Evolutionary conservation across 2,113 vertebrate genomes (phyloP), one percentile per base, ranked within the genome.

Genomic region (Oenanthe melanoleuca): DNA sequence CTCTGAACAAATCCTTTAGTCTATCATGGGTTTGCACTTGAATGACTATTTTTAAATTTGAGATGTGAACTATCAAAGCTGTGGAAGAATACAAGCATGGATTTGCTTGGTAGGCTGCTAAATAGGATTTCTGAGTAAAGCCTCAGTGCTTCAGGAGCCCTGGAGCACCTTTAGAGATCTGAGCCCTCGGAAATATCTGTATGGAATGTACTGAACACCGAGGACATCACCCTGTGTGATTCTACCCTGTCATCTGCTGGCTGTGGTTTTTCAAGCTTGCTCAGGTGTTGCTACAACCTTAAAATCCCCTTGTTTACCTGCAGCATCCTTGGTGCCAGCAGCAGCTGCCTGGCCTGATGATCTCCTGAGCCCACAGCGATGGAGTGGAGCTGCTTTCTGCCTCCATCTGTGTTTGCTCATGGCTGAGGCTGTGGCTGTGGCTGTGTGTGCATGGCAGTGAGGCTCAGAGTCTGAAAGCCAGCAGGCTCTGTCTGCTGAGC

Each of bases 401-500:
- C 80, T 92, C 89, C 93, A 53, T 80, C 85, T 95, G 92, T 60
- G 80, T 67, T 53, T 52, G 53, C 86, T 34, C 47, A 6, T 1
- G 31, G 91, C 82, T 29, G 78, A 38, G 69, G 69, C 79, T 33
- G 86, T 1, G 25, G 69, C 79, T 33, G 86, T 1, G 25, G 56
- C 73, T 94, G 82, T 19, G 0, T 38, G 65, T 8, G 52, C 44
- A 7, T 0, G 44, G 63, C 34, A 71, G 61, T 17, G 90, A 89
- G 88, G 59, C 71, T 94, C 11, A 23, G 78, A 42, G 45, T 8
- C 56, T 42, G 86, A 94, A 25, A 79, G 61, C 0, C 49, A 92
- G 74, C 90, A 80, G 80, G 89, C 79, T 88, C 8, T n/a, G 66
- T 37, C 84, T 93, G 90, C 80, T 70, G 69, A 92, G 85, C 85